Percentiles rank a stretch among this genome's conserved stretches.
Evolutionary conservation across 2,888 invertebrate genomes (phyloP).

Genomic region (Chymomyza caudatula): DNA sequence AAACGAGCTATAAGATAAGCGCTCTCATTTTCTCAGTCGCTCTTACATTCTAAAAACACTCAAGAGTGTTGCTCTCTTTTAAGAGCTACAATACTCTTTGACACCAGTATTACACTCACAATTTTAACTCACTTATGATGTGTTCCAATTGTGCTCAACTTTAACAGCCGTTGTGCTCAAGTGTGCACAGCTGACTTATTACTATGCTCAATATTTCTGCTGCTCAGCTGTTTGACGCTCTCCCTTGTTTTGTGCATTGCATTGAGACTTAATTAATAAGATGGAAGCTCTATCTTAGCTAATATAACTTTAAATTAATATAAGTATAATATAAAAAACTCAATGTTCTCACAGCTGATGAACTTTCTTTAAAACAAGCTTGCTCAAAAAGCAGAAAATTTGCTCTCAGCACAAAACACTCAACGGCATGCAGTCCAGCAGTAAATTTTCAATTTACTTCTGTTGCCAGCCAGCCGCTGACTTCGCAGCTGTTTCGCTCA

Average conservation of each 20-base stretch:
- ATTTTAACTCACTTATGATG: not conserved
- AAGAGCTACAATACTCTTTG: not conserved
- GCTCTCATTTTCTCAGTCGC: no score
- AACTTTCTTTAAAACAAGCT: no score
- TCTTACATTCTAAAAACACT: not conserved
- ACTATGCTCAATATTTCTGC: constrained; percentile 8
- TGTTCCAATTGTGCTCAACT: not conserved
- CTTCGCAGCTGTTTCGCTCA: constrained; percentile 68
- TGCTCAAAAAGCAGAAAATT: no score
- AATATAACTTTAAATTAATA: no score
- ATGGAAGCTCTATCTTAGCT: no score
- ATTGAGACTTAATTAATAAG: no score
- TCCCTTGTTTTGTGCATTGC: no score
- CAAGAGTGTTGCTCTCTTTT: not conserved
- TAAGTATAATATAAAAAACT: no score
- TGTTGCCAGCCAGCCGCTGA: constrained; percentile 9
- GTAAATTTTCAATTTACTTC: constrained; percentile 8
- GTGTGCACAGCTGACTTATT: constrained; percentile 3
- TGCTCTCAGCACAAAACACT: no score
- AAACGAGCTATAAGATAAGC: no score
- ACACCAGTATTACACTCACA: not conserved
- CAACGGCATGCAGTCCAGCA: constrained; percentile 14
- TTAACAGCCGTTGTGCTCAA: not conserved
- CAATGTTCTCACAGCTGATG: constrained; percentile 1
- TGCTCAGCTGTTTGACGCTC: not conserved